Evolutionary conservation across 2,888 invertebrate species (phyloP), one percentile per base, ranked within the genome.

Genomic region (Sclerodermus sp.): DNA sequence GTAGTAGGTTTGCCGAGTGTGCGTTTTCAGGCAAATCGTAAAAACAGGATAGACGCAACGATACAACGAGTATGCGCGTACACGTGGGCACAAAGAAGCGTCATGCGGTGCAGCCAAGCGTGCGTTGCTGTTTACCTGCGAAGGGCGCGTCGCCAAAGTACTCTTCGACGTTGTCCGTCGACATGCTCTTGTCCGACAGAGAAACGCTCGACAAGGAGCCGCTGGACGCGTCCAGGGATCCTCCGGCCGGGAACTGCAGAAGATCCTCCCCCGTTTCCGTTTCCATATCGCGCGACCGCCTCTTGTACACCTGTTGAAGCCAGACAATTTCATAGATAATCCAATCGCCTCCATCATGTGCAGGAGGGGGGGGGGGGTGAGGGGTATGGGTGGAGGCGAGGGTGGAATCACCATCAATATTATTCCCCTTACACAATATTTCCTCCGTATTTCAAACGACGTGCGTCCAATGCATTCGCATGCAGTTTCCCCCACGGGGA

Each of bases 61-160:
- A 8, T 23, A 75, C 69, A 73, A 74, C 71, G 71, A 71, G 61
- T 69, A 76, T 74, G 75, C 76, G 75, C 69, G 70, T 72, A 76
- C 70, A 76, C 71, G 70, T 73, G 73, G 74, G 72, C 68, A 69
- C 60, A 66, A 66, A 57, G 70, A 77, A 78, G 77, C 77, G 73
- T 78, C 77, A 78, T 78, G 77, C 77, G 74, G 77, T 77, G 75
- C 77, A 78, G 76, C 76, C 77, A 77, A 78, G 78, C 75, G 75
- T 77, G 68, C 74, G 76, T 73, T 77, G 77, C 68, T 73, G 76
- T 76, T 85, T 80, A 91, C 92, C 92, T 79, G 92, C 92, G 81
- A 92, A 93, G 56, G 93, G 92, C 56, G 88, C 87, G 76, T 93
- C 93, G 54, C 90, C 88, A 60, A 91, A 86, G 77, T 87, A 91